Evolutionary conservation across 2,113 vertebrate species (phyloP), one percentile per base, ranked within the genome.

Genomic region (Myxocyprinus asiaticus): DNA sequence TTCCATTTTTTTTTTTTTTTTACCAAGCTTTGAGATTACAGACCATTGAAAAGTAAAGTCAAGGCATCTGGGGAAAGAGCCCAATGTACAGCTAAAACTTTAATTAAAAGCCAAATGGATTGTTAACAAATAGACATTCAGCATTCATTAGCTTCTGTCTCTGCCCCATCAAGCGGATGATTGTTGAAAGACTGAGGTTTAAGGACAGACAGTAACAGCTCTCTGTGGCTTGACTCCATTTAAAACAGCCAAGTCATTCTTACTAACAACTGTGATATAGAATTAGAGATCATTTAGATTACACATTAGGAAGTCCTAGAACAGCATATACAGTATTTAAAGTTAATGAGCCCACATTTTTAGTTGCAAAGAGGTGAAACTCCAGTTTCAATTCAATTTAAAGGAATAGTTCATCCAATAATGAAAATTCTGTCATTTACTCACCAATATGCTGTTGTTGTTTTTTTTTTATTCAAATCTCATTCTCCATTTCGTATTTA

Each of bases 91-190:
- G 56, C 48, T 61, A 74, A 47, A 74, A 48, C 10, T 74, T 59
- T 48, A 74, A 74, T 74, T 74, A 74, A 62, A 74, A 74, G 58
- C 71, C 71, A 61, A 69, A 78, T 62, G 67, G 58, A 71, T 44
- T 68, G 76, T 69, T 55, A 78, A 79, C 61, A 69, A 63, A 71
- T 55, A 79, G 67, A 44, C 67, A 79, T 79, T 71, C 58, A 62
- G 44, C 56, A 33, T 74, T 74, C 58, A 74, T 62, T 48, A 74
- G 71, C 43, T 48, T n/a, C n/a, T n/a, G n/a, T n/a, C n/a, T n/a
- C n/a, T n/a, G n/a, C n/a, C n/a, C n/a, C n/a, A n/a, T n/a, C n/a
- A n/a, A n/a, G n/a, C n/a, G n/a, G 10, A 22, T 61, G 71, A 62
- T 48, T 74, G 58, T 33, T 44, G 4, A 33, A 56, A 44, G 5